Base-by-base conservation (phyloP, 2,888 invertebrate species). In the Drosophila ustulata region DNA sequence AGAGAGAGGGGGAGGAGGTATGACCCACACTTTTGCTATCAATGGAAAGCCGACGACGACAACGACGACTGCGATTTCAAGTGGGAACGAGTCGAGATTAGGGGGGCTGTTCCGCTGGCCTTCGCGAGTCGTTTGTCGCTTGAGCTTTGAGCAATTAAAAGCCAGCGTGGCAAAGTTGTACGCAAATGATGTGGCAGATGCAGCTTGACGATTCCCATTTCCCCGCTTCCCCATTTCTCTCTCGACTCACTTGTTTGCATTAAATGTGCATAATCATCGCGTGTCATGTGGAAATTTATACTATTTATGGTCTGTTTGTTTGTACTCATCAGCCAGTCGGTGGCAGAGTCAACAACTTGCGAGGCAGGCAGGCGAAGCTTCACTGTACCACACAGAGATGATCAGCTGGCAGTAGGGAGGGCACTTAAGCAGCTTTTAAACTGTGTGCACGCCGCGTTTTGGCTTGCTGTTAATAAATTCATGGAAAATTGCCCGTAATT, bases 231-330 rank as follows among this genome's bases (percentile, higher is more conserved):
- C 6, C 18, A 18, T 28, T 30, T 0, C 30, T 2, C 30, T 7
- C 2, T 7, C 4, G 41, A 23, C 34, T 51, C 71, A 72, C 62
- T 78, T 72, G 75, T 80, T 86, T 86, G 82, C 81, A 78, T 87
- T 74, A 72, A 88, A 73, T 77, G 81, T 80, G 88, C 89, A 88
- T 87, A 86, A 82, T 82, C 86, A 89, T 88, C 89, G 88, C 88
- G 89, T 88, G 88, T 88, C 89, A 80, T 82, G 84, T 80, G 78
- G 87, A 89, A 88, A 88, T 88, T 88, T 89, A 82, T 82, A 82
- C 87, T 88, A 82, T 88, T 83, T 83, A 88, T 81, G 80, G 86
- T 78, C 78, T 78, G 89, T 85, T 85, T 77, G 85, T 76, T 85
- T 77, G 74, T 67, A 66, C 59, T 74, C 68, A 2, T 18, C 18